Base-by-base conservation (phyloP, 2,797 vertebrate genomes). In the Hipposideros larvatus region DNA sequence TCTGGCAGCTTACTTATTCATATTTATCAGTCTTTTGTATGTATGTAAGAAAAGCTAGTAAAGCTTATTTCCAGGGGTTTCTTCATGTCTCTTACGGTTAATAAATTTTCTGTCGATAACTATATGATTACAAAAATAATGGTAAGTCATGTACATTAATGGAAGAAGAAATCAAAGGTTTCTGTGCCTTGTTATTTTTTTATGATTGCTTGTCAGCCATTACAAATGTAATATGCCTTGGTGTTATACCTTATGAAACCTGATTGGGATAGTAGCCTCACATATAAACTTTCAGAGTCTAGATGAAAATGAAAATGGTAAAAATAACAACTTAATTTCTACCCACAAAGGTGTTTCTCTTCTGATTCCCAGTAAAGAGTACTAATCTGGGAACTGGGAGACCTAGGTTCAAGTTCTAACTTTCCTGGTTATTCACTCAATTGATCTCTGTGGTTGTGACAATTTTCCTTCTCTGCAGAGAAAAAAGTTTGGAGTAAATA, bases 261-360 rank as follows among this genome's bases (percentile, higher is more conserved):
- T 93, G 66, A 22, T 13, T 86, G 19, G 41, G 13, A 53, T 66
- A 66, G n/a, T 86, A 80, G 57, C 10, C 59, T 28, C 18, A 70
- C 55, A 89, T 71, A 75, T 41, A 65, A 89, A 90, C 18, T 53
- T 75, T 75, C 21, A 79, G 37, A 90, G 41, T 78, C 70, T 57
- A 48, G 15, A 78, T 77, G 55, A 91, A 87, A 88, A 55, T 78
- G 55, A 87, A 90, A 94, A 77, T 78, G 53, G 57, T 51, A 15
- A 63, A 85, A 85, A 65, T 48, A 46, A n/a, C 51, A 85, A 51
- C 73, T 85, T 87, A 48, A 85, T 77, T 51, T 80, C 59, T 89
- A 53, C 37, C 65, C 41, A 34, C 34, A 61, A 41, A 55, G 24
- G 4, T 80, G 18, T 80, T 53, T 80, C 34, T 90, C 90, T 79